Percentiles rank a stretch among this genome's conserved stretches.
phyloP scores from a whole-genome alignment of 1,140 invertebrate species.

The Rhyzopertha dominica region DNA sequence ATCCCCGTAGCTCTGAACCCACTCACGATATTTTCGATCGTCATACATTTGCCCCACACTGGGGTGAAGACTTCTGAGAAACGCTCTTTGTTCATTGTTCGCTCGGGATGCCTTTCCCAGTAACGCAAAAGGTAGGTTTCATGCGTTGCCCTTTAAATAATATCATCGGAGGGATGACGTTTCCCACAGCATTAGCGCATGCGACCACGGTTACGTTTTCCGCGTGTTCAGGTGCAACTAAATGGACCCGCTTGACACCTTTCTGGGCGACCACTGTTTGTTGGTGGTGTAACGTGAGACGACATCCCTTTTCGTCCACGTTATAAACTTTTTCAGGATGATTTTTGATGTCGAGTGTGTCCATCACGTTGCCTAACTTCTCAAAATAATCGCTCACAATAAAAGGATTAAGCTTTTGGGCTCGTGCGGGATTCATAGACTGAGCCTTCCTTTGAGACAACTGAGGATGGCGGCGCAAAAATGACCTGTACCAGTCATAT shows the following conservation, averaged over 20 bases:
- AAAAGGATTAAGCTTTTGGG: slow-evolving; percentile 39
- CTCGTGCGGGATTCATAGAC: slow-evolving; percentile 35
- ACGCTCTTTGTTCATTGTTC: no score
- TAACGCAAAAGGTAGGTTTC: no score
- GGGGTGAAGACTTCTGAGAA: no score
- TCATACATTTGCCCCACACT: no score
- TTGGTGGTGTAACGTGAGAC: slow-evolving; percentile 34
- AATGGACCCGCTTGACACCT: slow-evolving; percentile 40
- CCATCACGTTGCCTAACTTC: slow-evolving; percentile 30
- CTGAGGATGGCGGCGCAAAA: slow-evolving; percentile 29
- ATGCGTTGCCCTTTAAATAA: slow-evolving; percentile 41
- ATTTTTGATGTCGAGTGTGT: slow-evolving; percentile 26
- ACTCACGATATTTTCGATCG: no score
- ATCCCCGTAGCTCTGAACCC: no score
- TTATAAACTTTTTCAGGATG: slow-evolving; percentile 38
- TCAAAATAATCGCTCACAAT: slow-evolving; percentile 39
- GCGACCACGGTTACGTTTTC: slow-evolving; percentile 43
- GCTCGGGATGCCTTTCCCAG: no score
- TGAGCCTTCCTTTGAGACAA: slow-evolving; percentile 30
- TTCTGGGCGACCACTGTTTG: slow-evolving; percentile 38
- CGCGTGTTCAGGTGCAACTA: slow-evolving; percentile 40
- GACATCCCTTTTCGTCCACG: slow-evolving; percentile 43
- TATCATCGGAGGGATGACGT: slow-evolving; percentile 37
- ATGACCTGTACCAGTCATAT: slow-evolving; percentile 17
- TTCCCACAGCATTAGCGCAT: slow-evolving; percentile 41